Base-by-base conservation (phyloP, 2,113 vertebrate genomes). In the Tauraco erythrolophus region DNA sequence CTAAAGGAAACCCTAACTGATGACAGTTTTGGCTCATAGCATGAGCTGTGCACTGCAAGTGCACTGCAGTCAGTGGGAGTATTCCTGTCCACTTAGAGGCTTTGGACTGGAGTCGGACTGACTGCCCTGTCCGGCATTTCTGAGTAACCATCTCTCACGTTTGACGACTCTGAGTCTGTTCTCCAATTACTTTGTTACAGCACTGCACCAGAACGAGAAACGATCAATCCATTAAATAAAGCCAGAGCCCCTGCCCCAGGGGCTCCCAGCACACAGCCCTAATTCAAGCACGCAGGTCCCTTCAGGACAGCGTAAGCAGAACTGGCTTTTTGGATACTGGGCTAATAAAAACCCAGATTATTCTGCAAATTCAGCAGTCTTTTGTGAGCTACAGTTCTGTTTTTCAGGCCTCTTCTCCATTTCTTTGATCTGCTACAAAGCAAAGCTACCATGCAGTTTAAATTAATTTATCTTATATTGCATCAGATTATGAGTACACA, bases 381-480 rank as follows among this genome's bases (percentile, higher is more conserved):
- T 72, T 54, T 83, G 33, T 24, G 51, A 92, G 57, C 53, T 61
- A 37, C 24, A 66, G 16, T 75, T 95, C 48, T 33, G 13, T 21
- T 21, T 88, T 93, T 93, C 43, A 75, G 43, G 33, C 5, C 33
- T 10, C 19, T 92, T 84, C 84, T 61, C 39, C 1, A 0, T 56
- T 79, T 62, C 81, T 91, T 91, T 93, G 69, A 93, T 88, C 85
- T 84, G 10, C 43, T 82, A 64, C 80, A 89, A 89, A 89, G 72
- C 43, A 92, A 92, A 87, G 30, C 30, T 72, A 64, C 48, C 24
- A n/a, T 25, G 57, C 39, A 76, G 21, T 39, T 94, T 87, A 91
- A 83, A 86, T 80, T 60, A 25, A 75, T 89, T 89, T 88, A 72
- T 57, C 37, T 80, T 60, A 19, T 4, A 77, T 48, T 46, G 33